Evolutionary conservation across 2,113 vertebrate genomes (phyloP).

Genomic region (Alouatta palliata): DNA sequence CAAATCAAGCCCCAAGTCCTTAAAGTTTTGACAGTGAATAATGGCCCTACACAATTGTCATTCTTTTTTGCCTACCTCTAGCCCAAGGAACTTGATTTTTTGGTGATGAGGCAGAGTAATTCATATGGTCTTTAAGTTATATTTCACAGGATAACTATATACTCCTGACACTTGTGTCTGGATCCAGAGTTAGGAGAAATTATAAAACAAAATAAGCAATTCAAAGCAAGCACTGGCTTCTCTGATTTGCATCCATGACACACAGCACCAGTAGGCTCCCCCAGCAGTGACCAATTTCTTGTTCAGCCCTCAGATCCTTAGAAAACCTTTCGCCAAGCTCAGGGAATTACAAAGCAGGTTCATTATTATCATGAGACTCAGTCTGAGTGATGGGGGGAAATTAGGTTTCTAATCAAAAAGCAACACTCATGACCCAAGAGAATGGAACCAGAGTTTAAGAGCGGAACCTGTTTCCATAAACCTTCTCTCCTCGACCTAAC

Average conservation of each 20-base stretch:
- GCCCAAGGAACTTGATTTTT: not conserved
- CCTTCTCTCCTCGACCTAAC: not conserved
- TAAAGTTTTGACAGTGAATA: constrained; percentile 27
- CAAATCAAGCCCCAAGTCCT: not conserved
- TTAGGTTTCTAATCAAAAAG: constrained; percentile 62
- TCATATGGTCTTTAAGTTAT: constrained; percentile 12
- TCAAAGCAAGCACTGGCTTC: not conserved
- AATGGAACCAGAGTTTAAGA: constrained; percentile 23
- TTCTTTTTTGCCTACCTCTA: not conserved
- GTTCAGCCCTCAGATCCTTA: constrained; percentile 4
- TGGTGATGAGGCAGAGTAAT: not conserved
- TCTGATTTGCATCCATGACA: not conserved
- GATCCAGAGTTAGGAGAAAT: constrained; percentile 39
- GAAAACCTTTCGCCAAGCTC: constrained; percentile 27
- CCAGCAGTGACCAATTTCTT: not conserved
- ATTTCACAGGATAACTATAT: constrained; percentile 29
- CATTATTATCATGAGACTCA: constrained; percentile 37
- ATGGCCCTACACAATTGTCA: not conserved
- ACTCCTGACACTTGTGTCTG: constrained; percentile 28
- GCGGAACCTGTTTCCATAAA: not conserved
- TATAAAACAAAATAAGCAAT: constrained; percentile 42
- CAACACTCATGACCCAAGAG: constrained; percentile 28
- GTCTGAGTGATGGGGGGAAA: constrained; percentile 42
- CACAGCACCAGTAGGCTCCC: not conserved
- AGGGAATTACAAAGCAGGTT: constrained; percentile 46